These are phyloP conservation scores for Calosoma granatense DNA, from an alignment of 1,140 invertebrate species.

Conservation along the genomic window DNA sequence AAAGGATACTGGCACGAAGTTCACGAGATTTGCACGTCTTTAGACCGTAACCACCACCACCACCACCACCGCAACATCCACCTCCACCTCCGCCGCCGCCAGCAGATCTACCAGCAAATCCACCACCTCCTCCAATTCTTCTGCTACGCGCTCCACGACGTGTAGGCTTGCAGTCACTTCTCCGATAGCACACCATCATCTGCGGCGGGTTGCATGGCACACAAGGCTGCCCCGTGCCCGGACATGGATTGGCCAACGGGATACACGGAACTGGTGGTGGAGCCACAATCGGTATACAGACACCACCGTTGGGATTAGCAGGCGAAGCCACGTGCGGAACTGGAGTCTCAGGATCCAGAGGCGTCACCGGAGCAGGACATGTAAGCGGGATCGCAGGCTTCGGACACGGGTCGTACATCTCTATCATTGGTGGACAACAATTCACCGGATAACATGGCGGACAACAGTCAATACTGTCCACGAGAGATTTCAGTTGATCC, in stretches of 20 bases:
- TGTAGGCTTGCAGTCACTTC: slow-evolving; percentile 16
- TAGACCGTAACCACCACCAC: not conserved
- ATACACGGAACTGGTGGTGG: slow-evolving; percentile 26
- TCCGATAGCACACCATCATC: slow-evolving; percentile 31
- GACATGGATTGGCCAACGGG: slow-evolving; percentile 23
- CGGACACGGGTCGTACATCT: slow-evolving; percentile 18
- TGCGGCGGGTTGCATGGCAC: slow-evolving; percentile 31
- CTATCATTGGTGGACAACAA: not conserved
- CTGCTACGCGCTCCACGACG: not conserved
- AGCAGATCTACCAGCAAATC: too few species aligned
- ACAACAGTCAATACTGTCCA: slow-evolving; percentile 27
- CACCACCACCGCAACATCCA: not conserved
- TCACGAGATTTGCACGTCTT: slow-evolving; percentile 47
- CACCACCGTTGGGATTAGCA: not conserved
- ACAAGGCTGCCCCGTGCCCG: slow-evolving; percentile 25
- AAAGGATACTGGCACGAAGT: slow-evolving; percentile 51
- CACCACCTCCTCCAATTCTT: not conserved
- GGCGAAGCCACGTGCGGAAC: not conserved
- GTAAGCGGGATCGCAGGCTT: slow-evolving; percentile 20
- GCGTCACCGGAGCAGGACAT: slow-evolving; percentile 12
- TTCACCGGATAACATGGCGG: slow-evolving; percentile 18
- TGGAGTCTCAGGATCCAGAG: not conserved
- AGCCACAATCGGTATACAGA: slow-evolving; percentile 26
- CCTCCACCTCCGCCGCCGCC: not conserved
- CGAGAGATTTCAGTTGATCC: slow-evolving; percentile 24